A percentile compares a stretch with the other conserved stretches of the same genome.
These are phyloP conservation scores for Pseudopipra pipra DNA, from an alignment of 2,113 vertebrate genomes.

Conservation along the genomic window DNA sequence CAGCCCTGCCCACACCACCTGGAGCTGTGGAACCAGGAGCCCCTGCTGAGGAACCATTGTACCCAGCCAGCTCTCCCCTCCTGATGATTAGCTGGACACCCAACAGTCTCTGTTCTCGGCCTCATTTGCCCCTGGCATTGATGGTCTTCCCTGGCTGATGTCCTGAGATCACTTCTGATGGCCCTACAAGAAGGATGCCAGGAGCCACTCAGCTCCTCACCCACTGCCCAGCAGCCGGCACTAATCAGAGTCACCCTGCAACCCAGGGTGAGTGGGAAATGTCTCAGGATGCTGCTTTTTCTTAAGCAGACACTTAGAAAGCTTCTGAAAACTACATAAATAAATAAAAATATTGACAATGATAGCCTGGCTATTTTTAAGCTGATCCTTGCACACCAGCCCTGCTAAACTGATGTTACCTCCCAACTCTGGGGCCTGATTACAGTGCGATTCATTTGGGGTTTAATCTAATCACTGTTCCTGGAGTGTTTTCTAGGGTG, in stretches of 20 bases:
- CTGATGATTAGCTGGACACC: neutral
- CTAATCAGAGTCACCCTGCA: accelerated
- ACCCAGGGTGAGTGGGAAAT: neutral
- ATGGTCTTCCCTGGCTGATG: neutral
- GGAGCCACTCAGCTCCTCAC: neutral
- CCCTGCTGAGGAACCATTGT: neutral
- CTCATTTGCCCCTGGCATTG: neutral
- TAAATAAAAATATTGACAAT: neutral
- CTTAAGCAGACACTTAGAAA: neutral
- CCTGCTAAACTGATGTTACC: neutral
- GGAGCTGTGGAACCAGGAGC: accelerated
- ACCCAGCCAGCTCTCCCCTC: neutral
- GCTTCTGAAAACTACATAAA: neutral
- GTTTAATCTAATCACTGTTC: neutral
- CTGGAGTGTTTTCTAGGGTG: neutral
- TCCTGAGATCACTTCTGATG: neutral
- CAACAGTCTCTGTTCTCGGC: neutral
- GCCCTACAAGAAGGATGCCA: neutral
- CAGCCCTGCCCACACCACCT: neutral
- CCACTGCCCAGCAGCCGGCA: accelerated
- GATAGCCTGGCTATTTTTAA: neutral
- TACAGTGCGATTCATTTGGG: neutral
- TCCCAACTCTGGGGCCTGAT: neutral
- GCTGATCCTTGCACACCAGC: neutral
- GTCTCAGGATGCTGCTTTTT: neutral